Evolutionary conservation across 2,888 invertebrate species (phyloP), one percentile per base, ranked within the genome.

Genomic region (Toxonevra muliebris): DNA sequence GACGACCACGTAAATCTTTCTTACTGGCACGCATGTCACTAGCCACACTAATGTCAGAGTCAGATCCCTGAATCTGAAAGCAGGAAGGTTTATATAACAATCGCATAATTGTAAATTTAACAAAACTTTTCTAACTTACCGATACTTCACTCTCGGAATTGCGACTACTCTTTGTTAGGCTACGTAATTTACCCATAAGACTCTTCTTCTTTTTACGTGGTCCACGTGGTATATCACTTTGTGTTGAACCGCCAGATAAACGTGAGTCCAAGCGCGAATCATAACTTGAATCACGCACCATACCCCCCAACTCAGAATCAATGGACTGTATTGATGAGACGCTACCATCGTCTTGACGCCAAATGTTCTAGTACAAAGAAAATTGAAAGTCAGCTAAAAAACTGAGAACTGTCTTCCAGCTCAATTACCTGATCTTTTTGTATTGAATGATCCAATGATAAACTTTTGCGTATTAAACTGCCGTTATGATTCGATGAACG

Each of bases 311-410:
- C 69, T 89, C 90, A 1, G 90, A 90, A 76, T 92, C 92, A 69
- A 92, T 85, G 0, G 94, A 94, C 77, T 93, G 93, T 84, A 95
- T 88, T 69, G 95, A 95, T 0, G 93, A 92, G 69, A 93, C 89
- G 80, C 95, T 95, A 69, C 93, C 93, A 73, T 94, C 93, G 63
- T 91, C 91, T 41, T 91, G 90, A 75, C 91, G 92, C 95, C 95
- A 95, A 77, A 95, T 94, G 68, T 87, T 88, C 86, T 92, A 85
- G 87, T 77, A 68, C 60, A 52, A 15, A 59, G 43, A 20, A 19
- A 30, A 52, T 15, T 13, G 13, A 52, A 15, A 40, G 8, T n/a
- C 30, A 40, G 8, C 19, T 12, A 42, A 11, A 19, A 13, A 19
- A 13, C 20, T 19, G 17, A 53, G 1, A n/a, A 12, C 4, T 30